Evolutionary conservation across 2,113 vertebrate genomes (phyloP), one percentile per base, ranked within the genome.

Genomic region (Ariopsis seemanni): DNA sequence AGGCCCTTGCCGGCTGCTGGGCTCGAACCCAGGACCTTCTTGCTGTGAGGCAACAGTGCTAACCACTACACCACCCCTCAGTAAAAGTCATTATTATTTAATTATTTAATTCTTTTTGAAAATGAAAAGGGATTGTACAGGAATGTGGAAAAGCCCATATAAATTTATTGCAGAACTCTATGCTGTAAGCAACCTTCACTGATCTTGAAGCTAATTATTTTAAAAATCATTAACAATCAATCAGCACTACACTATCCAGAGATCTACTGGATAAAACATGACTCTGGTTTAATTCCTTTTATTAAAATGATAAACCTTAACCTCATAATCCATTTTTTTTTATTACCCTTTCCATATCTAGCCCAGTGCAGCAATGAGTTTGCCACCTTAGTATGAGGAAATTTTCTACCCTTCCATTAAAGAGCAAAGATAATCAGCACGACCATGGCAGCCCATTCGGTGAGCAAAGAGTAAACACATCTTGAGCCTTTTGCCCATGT

Each of bases 381-480:
- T 82, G 82, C 22, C 17, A 57, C 30, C 60, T n/a, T 52, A 85
- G 48, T 20, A 58, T 63, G 91, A 89, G 88, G 85, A 90, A 89
- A 88, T 85, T 90, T 91, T 89, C 90, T 12, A 90, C 91, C 87
- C 90, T 82, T 82, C 57, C 30, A 67, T 88, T 63, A 85, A 77
- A 84, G 85, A 82, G 65, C 67, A 85, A 85, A 86, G 69, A 72
- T 88, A 85, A 85, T 82, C 69, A 87, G 62, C 34, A 80, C 15
- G 60, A 79, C 81, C 92, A 90, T 74, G 90, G 90, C 90, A 89
- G 65, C 52, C 58, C 12, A 55, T 88, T 92, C 91, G 89, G 91
- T 92, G 90, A 91, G 90, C 86, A 84, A 67, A 90, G 87, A 84
- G 87, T 91, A 92, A 93, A 90, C 91, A 91, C 89, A 89, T 85